These are phyloP conservation scores for Platalea minor DNA, from an alignment of 2,797 vertebrate genomes.

Conservation along the genomic window DNA sequence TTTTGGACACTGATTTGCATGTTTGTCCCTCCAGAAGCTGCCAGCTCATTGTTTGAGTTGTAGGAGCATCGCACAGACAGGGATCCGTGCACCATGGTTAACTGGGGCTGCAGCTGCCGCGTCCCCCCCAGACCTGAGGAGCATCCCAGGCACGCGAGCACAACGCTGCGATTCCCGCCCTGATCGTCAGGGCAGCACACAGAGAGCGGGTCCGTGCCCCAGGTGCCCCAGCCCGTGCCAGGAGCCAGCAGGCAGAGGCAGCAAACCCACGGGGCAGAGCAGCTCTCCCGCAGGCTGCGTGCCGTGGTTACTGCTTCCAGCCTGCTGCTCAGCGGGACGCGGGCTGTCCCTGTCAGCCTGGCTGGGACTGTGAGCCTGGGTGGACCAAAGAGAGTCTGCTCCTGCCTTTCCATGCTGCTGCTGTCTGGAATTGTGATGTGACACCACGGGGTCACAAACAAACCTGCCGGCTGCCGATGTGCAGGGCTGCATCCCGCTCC, in stretches of 20 bases:
- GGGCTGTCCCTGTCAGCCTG: background rate
- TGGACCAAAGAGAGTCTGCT: background rate
- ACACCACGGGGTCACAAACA: background rate
- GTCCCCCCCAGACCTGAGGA: background rate
- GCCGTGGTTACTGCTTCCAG: background rate
- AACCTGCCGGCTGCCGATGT: no score
- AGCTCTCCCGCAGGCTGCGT: background rate
- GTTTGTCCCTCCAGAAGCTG: background rate
- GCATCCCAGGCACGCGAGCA: accelerated
- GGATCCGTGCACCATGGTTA: accelerated
- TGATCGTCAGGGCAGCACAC: background rate
- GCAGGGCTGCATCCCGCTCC: no score
- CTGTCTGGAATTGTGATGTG: background rate
- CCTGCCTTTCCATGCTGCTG: no score
- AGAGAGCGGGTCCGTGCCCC: background rate
- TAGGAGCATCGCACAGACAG: background rate
- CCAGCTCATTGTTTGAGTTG: accelerated
- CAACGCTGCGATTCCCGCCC: accelerated
- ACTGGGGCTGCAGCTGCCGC: background rate
- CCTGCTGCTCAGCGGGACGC: background rate
- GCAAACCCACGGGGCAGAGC: background rate
- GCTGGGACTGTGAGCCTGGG: background rate
- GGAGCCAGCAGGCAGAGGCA: background rate
- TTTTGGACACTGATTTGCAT: accelerated
- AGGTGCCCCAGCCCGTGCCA: accelerated